phyloP scores from a whole-genome alignment of 2,888 invertebrate genomes.

The Conchocele bisecta region DNA sequence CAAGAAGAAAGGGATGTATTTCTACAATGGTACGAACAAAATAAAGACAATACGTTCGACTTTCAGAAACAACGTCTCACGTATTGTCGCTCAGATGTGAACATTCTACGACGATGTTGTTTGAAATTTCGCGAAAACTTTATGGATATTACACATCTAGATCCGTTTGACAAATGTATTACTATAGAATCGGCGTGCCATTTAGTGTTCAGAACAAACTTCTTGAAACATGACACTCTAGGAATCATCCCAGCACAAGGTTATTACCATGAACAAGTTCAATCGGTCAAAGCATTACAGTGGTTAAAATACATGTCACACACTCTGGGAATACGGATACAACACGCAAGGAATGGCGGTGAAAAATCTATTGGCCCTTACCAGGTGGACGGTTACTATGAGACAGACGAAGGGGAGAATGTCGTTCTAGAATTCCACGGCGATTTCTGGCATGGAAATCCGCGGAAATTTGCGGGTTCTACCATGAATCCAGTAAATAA shows the following conservation, averaged over 20 bases:
- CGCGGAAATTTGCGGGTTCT: background rate
- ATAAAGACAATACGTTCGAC: conserved; percentile 13
- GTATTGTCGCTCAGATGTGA: conserved; percentile 33
- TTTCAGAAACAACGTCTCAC: conserved; percentile 21
- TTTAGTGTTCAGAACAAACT: conserved; percentile 21
- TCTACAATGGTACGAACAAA: conserved; percentile 22
- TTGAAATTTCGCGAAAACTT: conserved; percentile 25
- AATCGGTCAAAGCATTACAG: conserved; percentile 36
- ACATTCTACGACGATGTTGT: conserved; percentile 30
- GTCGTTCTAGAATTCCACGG: conserved; percentile 30
- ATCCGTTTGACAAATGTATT: conserved; percentile 35
- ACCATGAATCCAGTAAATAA: conserved; percentile 20
- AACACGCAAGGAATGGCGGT: conserved; percentile 21
- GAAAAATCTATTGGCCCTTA: conserved; percentile 41
- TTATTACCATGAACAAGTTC: conserved; percentile 32
- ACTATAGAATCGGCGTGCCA: conserved; percentile 42
- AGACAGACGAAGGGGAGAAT: conserved; percentile 8
- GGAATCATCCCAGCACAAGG: conserved; percentile 43
- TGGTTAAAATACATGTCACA: conserved; percentile 28
- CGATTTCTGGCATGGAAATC: conserved; percentile 27
- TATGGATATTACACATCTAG: too few relatives aligned
- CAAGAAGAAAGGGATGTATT: conserved; percentile 2
- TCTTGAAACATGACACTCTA: conserved; percentile 11
- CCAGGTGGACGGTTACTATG: conserved; percentile 41
- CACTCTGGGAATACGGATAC: conserved; percentile 5